A percentile compares a stretch with the other conserved stretches of the same genome.
These are phyloP conservation scores for Dryoscopus gambensis DNA, from an alignment of 2,113 vertebrate genomes.

Conservation along the genomic window DNA sequence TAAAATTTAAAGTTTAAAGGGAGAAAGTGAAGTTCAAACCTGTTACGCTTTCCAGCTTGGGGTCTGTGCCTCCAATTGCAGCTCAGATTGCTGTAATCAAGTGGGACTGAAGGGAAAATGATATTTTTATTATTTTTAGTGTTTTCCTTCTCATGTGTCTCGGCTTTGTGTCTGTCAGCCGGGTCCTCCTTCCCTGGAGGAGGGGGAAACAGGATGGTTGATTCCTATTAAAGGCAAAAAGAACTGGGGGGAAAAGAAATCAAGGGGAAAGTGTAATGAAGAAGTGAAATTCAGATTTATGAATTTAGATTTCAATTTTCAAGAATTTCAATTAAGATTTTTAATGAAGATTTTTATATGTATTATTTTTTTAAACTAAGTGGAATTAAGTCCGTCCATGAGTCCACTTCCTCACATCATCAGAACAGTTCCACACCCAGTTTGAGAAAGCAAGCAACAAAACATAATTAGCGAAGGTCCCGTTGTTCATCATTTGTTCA, in stretches of 20 bases:
- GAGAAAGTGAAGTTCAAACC: neutral
- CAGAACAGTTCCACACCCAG: too few relatives aligned
- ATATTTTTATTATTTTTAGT: neutral
- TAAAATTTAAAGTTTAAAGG: neutral
- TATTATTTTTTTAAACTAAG: neutral
- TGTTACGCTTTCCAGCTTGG: neutral
- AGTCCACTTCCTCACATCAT: neutral
- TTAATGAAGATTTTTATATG: neutral
- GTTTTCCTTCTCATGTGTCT: neutral
- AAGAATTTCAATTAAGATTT: neutral
- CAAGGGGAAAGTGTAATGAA: accelerated
- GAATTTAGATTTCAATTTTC: neutral
- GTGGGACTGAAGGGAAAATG: neutral
- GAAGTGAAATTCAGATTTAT: neutral
- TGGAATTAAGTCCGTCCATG: neutral
- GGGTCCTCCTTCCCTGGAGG: neutral
- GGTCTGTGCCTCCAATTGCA: neutral
- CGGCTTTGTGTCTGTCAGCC: accelerated
- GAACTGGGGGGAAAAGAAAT: neutral
- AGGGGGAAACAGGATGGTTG: neutral
- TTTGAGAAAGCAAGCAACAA: neutral
- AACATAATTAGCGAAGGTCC: accelerated
- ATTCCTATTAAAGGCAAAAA: neutral
- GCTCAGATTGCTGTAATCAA: neutral
- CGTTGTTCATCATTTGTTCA: accelerated